These are phyloP conservation scores for Phenganax subtilis DNA, from an alignment of 92 coral and sea anemone species.

Conservation along the genomic window DNA sequence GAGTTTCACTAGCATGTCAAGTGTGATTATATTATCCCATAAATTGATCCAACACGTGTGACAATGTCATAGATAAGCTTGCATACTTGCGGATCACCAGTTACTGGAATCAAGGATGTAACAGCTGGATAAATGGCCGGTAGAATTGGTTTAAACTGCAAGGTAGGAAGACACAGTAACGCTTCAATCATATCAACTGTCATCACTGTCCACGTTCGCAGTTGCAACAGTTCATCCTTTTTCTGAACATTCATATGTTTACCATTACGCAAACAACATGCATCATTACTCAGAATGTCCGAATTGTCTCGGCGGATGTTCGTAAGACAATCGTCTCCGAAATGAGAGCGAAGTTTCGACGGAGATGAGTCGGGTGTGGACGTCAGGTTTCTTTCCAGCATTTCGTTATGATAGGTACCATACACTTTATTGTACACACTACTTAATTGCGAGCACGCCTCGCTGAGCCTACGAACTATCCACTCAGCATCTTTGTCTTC, in stretches of 20 bases:
- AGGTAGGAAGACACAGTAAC: conserved; percentile 83
- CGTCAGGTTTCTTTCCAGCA: conserved; percentile 65
- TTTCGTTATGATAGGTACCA: conserved; percentile 61
- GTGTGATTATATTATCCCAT: conserved; percentile 70
- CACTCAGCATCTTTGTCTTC: conserved; percentile 81
- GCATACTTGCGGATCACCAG: conserved; percentile 87
- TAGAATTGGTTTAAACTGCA: conserved; percentile 95
- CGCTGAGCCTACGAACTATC: conserved; percentile 91
- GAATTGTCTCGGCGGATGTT: conserved; percentile 60
- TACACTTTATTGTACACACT: conserved; percentile 92
- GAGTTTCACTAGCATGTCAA: too few relatives aligned
- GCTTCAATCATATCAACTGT: conserved; percentile 88
- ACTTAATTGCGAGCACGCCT: conserved; percentile 92
- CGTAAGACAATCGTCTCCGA: conserved; percentile 62
- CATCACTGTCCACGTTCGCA: conserved; percentile 87
- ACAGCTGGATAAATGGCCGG: conserved; percentile 99
- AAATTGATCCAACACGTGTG: conserved; percentile 84
- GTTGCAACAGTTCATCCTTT: conserved; percentile 83
- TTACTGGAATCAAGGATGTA: conserved; percentile 80
- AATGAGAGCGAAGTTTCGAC: conserved; percentile 58
- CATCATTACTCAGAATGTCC: conserved; percentile 58
- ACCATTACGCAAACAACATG: conserved; percentile 51
- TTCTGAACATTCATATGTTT: conserved; percentile 59
- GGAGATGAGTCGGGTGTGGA: conserved; percentile 88
- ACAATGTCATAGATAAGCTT: conserved; percentile 92